A percentile compares a stretch with the other conserved stretches of the same genome.
Conservation (phyloP, 2,888 invertebrate genomes). For the Cephonodes hylas region DNA sequence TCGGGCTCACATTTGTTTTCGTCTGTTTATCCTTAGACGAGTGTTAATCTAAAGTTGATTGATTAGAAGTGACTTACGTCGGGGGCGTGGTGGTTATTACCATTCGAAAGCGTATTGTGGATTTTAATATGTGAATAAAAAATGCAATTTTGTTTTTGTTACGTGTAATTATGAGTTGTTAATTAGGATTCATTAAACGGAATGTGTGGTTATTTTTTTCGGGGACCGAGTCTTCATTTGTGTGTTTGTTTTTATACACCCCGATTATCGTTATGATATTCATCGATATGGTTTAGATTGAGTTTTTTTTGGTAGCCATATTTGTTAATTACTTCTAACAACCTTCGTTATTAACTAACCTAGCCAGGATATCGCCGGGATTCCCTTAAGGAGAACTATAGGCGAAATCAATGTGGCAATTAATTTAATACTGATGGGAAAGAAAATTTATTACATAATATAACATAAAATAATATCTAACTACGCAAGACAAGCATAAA, state of each 20-base stretch:
- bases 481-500: no score
- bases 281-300: neutral
- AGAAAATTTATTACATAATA: no score
- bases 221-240: neutral
- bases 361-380: no score
- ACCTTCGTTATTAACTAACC: no score
- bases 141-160: conserved; percentile 35
- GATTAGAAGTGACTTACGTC: conserved; percentile 64
- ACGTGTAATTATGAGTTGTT: conserved; percentile 4
- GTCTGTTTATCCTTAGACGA: conserved; percentile 58
- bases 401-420: no score
- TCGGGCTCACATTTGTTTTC: conserved; percentile 67
- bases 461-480: no score
- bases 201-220: neutral
- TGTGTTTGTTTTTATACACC: neutral
- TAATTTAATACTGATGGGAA: no score
- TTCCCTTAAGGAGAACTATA: no score
- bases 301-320: no score
- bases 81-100: conserved; percentile 54
- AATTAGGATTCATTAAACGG: conserved; percentile 7
- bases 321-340: no score
- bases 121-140: conserved; percentile 40
- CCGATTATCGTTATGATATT: neutral
- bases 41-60: conserved; percentile 77
- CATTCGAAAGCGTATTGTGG: conserved; percentile 45